Base-by-base conservation (phyloP, 2,888 invertebrate species). In the Dichetophora obliterata region DNA sequence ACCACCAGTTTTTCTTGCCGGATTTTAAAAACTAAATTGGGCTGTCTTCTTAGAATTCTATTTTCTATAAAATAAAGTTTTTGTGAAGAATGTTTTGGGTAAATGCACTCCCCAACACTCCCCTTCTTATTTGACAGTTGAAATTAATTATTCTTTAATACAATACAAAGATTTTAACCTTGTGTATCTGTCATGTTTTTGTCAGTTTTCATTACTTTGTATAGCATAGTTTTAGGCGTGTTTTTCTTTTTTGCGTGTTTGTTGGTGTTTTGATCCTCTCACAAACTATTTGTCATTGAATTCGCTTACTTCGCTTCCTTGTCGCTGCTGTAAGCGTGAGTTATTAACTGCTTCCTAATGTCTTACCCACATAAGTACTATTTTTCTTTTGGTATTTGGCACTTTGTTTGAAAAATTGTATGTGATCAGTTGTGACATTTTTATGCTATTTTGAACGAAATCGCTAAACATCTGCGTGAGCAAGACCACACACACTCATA, bases 131-230 rank as follows among this genome's bases (percentile, higher is more conserved):
- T 22, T 59, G 57, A 31, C 63, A 31, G 34, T 63, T 63, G 63
- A 24, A 63, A 63, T 63, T 63, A 63, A 63, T 63, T 63, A 63
- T 63, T 3, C n/a, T 63, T 31, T 34, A 14, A 19, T n/a, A 31
- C 63, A 63, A 14, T 27, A n/a, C 27, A 24, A n/a, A 63, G 63
- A 27, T 31, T 63, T 63, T 63, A 63, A 63, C 34, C 27, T 31
- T n/a, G 63, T 63, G 63, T 34, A 31, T 16, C 27, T 63, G 63
- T 34, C 63, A 31, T 34, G 63, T 27, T 63, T 63, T 63, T 34
- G 9, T 24, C 24, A 22, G 1, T 43, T 11, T 54, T 54, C n/a
- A 52, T 52, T 54, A 19, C 1, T 43, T 54, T 54, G 14, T 54
- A 9, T 22, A 19, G 54, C 54, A 54, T 54, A 54, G 54, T 54